phyloP scores from a whole-genome alignment of 2,113 vertebrate genomes.

The Myotis yumanensis region DNA sequence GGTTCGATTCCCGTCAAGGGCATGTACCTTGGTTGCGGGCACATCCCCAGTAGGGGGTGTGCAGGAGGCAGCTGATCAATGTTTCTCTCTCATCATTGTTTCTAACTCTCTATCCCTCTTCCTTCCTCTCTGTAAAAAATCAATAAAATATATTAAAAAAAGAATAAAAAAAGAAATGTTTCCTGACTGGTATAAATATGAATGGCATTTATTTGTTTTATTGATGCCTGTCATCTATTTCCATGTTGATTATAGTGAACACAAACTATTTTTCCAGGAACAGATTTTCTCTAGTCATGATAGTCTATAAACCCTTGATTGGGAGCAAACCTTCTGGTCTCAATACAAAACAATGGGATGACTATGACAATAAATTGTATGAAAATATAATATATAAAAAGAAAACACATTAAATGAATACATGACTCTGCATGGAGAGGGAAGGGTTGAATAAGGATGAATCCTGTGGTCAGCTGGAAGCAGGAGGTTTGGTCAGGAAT shows the following conservation, averaged over 20 bases:
- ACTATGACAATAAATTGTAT: neutral
- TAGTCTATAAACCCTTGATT: neutral
- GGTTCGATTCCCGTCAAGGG: too few relatives aligned
- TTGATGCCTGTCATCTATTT: neutral
- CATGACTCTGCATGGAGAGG: neutral
- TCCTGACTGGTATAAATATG: neutral
- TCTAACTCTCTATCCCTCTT: too few relatives aligned
- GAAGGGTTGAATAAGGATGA: neutral
- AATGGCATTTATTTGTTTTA: neutral
- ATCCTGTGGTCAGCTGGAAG: neutral
- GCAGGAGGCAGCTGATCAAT: too few relatives aligned
- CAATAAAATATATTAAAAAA: too few relatives aligned
- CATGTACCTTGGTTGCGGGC: too few relatives aligned
- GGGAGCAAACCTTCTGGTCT: neutral
- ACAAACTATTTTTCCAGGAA: neutral
- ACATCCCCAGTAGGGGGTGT: too few relatives aligned
- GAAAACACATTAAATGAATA: neutral
- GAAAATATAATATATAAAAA: neutral
- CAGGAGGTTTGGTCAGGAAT: neutral
- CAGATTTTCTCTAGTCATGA: neutral
- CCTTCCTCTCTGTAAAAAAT: too few relatives aligned
- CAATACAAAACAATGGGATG: neutral
- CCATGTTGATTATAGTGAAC: neutral
- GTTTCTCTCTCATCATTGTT: too few relatives aligned
- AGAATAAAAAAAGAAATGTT: neutral